phyloP scores from a whole-genome alignment of 1,140 invertebrate species.

The Aphelinus certus region DNA sequence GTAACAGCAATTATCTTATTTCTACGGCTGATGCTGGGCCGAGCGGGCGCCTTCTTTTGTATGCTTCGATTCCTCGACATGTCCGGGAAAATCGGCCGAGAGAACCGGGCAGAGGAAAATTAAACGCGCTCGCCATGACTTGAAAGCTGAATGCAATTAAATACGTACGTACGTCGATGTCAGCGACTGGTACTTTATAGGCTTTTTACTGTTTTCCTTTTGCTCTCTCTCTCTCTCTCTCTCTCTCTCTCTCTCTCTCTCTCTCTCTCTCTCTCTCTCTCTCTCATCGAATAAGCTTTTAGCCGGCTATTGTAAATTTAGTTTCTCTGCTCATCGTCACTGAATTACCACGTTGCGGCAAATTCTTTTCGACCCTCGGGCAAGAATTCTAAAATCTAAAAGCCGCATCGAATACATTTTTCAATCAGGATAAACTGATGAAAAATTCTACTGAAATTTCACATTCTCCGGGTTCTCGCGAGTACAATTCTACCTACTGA shows the following conservation, averaged over 20 bases:
- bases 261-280: background rate
- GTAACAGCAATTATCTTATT: slow-evolving; percentile 60
- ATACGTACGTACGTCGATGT: slow-evolving; percentile 36
- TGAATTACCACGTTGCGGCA: too few species aligned
- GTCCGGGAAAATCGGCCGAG: slow-evolving; percentile 41
- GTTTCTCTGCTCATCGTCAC: background rate
- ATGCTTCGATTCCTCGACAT: slow-evolving; percentile 39
- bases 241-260: slow-evolving; percentile 3
- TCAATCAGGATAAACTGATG: too few species aligned
- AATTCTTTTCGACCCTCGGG: too few species aligned
- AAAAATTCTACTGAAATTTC: too few species aligned
- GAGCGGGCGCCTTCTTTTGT: background rate
- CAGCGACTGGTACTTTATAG: slow-evolving; percentile 23
- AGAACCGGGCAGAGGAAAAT: slow-evolving; percentile 15
- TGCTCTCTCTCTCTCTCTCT: slow-evolving; percentile 1
- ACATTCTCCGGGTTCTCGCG: background rate
- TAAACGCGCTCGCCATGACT: slow-evolving; percentile 36
- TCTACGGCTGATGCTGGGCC: slow-evolving; percentile 30
- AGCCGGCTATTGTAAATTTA: too few species aligned
- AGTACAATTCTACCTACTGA: background rate
- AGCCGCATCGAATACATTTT: too few species aligned
- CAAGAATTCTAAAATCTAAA: too few species aligned
- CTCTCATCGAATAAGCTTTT: slow-evolving; percentile 19
- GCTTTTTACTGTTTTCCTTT: slow-evolving; percentile 17
- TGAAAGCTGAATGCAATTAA: slow-evolving; percentile 36